phyloP scores from a whole-genome alignment of 2,797 vertebrate species.

The Sebastes melanostomus region DNA sequence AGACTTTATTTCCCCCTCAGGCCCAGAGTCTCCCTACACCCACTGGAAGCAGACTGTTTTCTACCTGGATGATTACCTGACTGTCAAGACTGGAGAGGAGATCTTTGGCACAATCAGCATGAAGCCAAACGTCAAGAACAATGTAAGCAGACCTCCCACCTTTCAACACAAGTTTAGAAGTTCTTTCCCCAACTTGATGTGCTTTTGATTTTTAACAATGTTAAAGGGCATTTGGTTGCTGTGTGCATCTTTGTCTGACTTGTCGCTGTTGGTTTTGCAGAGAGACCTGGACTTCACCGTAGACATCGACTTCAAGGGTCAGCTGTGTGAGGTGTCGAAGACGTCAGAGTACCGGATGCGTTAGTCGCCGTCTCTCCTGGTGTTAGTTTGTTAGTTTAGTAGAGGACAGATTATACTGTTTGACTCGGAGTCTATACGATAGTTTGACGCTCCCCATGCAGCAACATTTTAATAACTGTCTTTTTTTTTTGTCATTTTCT shows the following conservation, averaged over 20 bases:
- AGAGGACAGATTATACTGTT: constrained; percentile 39
- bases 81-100: constrained; percentile 93
- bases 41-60: constrained; percentile 98
- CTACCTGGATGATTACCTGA: constrained; percentile 95
- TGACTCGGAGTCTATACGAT: constrained; percentile 46
- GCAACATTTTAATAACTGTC: constrained; percentile 72
- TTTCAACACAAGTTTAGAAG: fast-evolving
- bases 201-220: background rate
- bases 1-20: constrained; percentile 55
- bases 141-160: constrained; percentile 79
- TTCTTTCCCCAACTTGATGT: background rate
- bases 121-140: constrained; percentile 96
- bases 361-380: constrained; percentile 58
- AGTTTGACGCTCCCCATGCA: constrained; percentile 53
- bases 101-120: constrained; percentile 95
- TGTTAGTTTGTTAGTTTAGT: constrained; percentile 37
- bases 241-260: background rate
- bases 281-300: constrained; percentile 94
- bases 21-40: constrained; percentile 94
- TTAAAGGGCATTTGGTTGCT: too few relatives aligned
- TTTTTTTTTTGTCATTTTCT: constrained; percentile 34
- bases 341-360: constrained; percentile 96
- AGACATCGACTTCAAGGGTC: constrained; percentile 95
- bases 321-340: constrained; percentile 93
- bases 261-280: constrained; percentile 64